Conservation (phyloP, 2,797 vertebrate species). For the Acrossocheilus fasciatus region DNA sequence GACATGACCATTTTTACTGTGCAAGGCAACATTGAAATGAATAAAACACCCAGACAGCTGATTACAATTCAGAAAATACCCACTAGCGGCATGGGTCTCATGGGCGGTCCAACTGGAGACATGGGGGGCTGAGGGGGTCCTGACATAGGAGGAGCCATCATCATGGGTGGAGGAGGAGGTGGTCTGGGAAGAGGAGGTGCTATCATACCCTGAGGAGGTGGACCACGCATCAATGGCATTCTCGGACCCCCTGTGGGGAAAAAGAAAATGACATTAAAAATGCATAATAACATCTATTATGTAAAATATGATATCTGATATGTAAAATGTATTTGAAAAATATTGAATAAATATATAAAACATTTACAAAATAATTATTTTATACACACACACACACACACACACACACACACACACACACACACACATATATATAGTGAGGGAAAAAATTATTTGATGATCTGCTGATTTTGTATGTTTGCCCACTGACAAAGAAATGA, state of each 20-base stretch:
- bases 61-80: slow-evolving; percentile 37
- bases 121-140: slow-evolving; percentile 73
- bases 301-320: not conserved
- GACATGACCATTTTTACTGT: not conserved
- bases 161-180: slow-evolving; percentile 89
- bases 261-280: no score
- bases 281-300: not conserved
- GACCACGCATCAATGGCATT: slow-evolving; percentile 83
- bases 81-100: slow-evolving; percentile 76
- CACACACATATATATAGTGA: no score
- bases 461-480: no score
- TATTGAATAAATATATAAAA: not conserved
- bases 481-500: no score
- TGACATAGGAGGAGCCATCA: slow-evolving; percentile 85
- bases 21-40: not conserved
- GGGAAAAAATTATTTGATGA: no score
- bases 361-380: no score
- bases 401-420: no score
- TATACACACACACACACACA: no score
- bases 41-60: not conserved
- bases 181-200: slow-evolving; percentile 86
- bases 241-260: slow-evolving; percentile 75
- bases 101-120: slow-evolving; percentile 67
- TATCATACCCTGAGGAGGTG: slow-evolving; percentile 82
- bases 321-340: not conserved